Percentiles rank a stretch among this genome's conserved stretches.
These are phyloP conservation scores for Volucella inflata DNA, from an alignment of 2,888 invertebrate genomes.

Conservation along the genomic window DNA sequence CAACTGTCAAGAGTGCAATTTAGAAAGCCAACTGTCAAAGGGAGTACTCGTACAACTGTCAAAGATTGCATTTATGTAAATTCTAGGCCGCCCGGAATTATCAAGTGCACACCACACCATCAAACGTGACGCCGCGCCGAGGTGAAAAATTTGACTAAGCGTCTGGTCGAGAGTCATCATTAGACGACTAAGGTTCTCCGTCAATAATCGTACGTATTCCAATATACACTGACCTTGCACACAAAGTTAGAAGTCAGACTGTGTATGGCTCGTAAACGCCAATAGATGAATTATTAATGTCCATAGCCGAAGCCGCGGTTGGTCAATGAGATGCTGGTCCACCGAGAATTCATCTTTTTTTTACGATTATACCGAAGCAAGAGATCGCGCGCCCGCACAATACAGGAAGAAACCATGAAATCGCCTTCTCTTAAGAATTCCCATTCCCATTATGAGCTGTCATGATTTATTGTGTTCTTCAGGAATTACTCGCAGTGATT, in stretches of 20 bases:
- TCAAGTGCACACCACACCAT: slow-evolving; percentile 49
- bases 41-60: no score
- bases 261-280: slow-evolving; percentile 33
- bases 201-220: neutral
- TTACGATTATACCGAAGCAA: slow-evolving; percentile 31
- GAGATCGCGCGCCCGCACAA: neutral
- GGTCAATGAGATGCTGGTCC: slow-evolving; percentile 60
- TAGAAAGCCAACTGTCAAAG: slow-evolving; percentile 62
- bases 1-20: slow-evolving; percentile 60
- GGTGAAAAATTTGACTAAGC: slow-evolving; percentile 67
- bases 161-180: slow-evolving; percentile 67
- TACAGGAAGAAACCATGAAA: slow-evolving; percentile 24
- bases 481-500: slow-evolving; percentile 70
- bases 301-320: slow-evolving; percentile 33
- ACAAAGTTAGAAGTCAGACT: slow-evolving; percentile 7
- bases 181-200: slow-evolving; percentile 40
- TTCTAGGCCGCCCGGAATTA: slow-evolving; percentile 48
- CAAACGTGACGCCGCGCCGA: slow-evolving; percentile 71
- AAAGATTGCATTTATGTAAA: slow-evolving; percentile 50
- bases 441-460: slow-evolving; percentile 51
- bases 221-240: slow-evolving; percentile 62
- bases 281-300: slow-evolving; percentile 73
- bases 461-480: slow-evolving; percentile 64
- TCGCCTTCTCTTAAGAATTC: slow-evolving; percentile 39
- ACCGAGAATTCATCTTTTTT: slow-evolving; percentile 62